Evolutionary conservation across 1,140 invertebrate species (phyloP).

Genomic region (Apocrypta bakeri): DNA sequence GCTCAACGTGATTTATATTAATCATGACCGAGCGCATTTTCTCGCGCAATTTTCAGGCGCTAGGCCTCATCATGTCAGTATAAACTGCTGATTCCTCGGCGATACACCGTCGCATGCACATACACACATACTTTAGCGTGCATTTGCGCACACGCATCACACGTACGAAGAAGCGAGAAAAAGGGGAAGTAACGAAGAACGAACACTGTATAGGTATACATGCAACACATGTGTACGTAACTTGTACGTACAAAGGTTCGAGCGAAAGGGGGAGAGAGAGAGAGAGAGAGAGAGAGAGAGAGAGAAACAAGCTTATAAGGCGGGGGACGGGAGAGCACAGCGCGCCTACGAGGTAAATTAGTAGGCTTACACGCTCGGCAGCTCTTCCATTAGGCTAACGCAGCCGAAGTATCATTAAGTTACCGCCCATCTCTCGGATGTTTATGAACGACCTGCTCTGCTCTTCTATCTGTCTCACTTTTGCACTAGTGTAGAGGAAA

Average conservation of each 20-base stretch:
- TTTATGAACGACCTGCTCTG: constrained; percentile 27
- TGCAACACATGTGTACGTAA: not conserved
- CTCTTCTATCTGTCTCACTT: not conserved
- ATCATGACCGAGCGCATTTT: constrained; percentile 44
- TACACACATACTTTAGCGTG: too few relatives aligned
- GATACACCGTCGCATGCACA: not conserved
- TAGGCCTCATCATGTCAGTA: constrained; percentile 15
- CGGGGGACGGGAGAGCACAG: constrained; percentile 14
- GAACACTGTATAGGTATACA: not conserved
- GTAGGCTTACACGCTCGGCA: constrained; percentile 47
- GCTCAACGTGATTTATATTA: constrained; percentile 19
- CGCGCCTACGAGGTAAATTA: constrained; percentile 40
- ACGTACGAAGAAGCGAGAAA: constrained; percentile 18
- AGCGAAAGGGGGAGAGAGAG: not conserved
- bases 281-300: not conserved
- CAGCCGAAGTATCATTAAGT: constrained; percentile 48
- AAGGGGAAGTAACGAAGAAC: constrained; percentile 1
- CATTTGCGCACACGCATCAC: not conserved
- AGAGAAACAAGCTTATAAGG: not conserved
- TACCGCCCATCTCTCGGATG: constrained; percentile 35
- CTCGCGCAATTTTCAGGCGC: constrained; percentile 38
- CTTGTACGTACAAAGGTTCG: not conserved
- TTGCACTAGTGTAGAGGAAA: not conserved
- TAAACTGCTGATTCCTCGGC: constrained; percentile 14
- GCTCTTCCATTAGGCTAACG: constrained; percentile 50